phyloP scores from a whole-genome alignment of 2,888 invertebrate genomes.

The Morpho deidamia region DNA sequence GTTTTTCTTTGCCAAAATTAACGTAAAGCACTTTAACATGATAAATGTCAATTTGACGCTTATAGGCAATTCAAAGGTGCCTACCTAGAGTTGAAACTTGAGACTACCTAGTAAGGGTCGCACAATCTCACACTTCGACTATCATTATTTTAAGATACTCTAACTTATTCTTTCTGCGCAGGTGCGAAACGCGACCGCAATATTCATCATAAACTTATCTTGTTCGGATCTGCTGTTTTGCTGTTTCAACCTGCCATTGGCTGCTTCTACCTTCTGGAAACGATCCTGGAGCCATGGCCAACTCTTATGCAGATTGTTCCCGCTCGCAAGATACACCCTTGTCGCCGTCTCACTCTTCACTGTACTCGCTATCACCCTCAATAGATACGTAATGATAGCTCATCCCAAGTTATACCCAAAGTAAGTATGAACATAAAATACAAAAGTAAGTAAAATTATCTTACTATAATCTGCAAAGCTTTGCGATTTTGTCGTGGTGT shows the following conservation, averaged over 20 bases:
- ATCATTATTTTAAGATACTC: neutral
- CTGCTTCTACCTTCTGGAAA: constrained; percentile 85
- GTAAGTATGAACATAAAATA: too few species aligned
- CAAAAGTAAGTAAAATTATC: too few species aligned
- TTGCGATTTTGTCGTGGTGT: too few species aligned
- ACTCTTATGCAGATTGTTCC: constrained; percentile 85
- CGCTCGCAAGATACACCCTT: constrained; percentile 84
- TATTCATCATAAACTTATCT: constrained; percentile 90
- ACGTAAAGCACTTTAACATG: too few species aligned
- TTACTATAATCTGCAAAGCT: too few species aligned
- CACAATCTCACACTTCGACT: too few species aligned
- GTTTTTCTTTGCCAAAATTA: too few species aligned
- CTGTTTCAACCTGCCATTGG: constrained; percentile 88
- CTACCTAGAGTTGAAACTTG: too few species aligned
- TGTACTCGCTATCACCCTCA: constrained; percentile 88
- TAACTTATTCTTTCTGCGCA: constrained; percentile 39
- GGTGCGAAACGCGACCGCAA: constrained; percentile 89
- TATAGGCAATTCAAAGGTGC: too few species aligned
- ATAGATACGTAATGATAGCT: constrained; percentile 90
- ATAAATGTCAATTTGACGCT: too few species aligned
- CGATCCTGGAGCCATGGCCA: constrained; percentile 84
- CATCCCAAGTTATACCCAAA: constrained; percentile 87
- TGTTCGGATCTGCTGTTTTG: constrained; percentile 88
- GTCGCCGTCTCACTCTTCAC: constrained; percentile 89
- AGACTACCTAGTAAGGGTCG: too few species aligned